phyloP scores from a whole-genome alignment of 1,140 invertebrate genomes.

The Drosophila paulistorum region DNA sequence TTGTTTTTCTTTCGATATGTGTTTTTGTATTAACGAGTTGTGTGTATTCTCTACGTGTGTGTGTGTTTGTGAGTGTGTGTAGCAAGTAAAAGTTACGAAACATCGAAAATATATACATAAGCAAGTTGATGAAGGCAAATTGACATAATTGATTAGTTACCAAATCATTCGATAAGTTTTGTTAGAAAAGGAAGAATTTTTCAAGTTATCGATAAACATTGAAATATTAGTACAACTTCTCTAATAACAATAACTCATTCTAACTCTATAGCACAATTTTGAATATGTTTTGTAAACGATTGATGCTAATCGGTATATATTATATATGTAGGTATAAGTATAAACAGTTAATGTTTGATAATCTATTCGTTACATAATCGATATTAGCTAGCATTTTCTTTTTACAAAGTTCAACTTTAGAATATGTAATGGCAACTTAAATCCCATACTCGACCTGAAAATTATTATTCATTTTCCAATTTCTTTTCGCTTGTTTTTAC shows the following conservation, averaged over 20 bases:
- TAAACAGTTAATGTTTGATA: background rate
- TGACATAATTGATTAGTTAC: slow-evolving; percentile 7
- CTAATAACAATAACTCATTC: no score
- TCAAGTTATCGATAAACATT: background rate
- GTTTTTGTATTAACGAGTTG: background rate
- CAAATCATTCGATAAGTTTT: background rate
- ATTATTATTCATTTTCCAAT: slow-evolving; percentile 11
- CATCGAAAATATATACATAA: background rate
- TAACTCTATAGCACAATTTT: no score
- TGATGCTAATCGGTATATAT: no score
- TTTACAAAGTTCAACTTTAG: background rate
- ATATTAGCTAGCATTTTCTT: background rate
- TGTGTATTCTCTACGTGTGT: background rate
- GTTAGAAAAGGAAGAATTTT: background rate
- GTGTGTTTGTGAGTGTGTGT: background rate
- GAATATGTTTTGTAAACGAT: no score
- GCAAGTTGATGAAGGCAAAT: slow-evolving; percentile 1
- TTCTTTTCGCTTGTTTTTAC: background rate
- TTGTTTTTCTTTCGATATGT: slow-evolving; percentile 12
- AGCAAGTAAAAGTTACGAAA: slow-evolving; percentile 4
- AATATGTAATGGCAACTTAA: background rate
- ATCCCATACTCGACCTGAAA: background rate
- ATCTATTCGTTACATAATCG: background rate
- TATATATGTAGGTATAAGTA: no score
- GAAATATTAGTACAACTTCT: background rate